phyloP scores from a whole-genome alignment of 2,888 invertebrate genomes.

The Ornithoptera priamus region DNA sequence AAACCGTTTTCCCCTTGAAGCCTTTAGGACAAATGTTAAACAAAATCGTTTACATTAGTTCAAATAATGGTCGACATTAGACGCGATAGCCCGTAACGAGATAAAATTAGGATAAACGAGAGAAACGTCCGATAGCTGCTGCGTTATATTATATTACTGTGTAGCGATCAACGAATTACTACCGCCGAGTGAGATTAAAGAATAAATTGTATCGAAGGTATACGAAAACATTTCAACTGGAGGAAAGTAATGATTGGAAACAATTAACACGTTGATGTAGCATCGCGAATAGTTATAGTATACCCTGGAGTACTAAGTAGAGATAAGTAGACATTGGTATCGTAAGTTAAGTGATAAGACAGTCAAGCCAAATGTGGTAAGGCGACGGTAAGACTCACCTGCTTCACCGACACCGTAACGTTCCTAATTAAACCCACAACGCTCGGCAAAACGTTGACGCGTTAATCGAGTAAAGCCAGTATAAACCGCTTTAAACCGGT shows the following conservation, averaged over 20 bases:
- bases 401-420: constrained; percentile 19
- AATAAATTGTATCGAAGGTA: no score
- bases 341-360: neutral
- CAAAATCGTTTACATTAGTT: constrained; percentile 64
- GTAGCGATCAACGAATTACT: neutral
- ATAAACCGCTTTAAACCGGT: constrained; percentile 71
- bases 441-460: constrained; percentile 55
- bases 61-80: constrained; percentile 60
- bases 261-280: no score
- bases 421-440: constrained; percentile 58
- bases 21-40: constrained; percentile 45
- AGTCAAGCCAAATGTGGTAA: neutral
- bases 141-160: constrained; percentile 5
- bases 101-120: constrained; percentile 43
- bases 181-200: neutral
- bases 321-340: neutral
- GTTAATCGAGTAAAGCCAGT: constrained; percentile 76
- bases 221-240: no score
- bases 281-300: no score
- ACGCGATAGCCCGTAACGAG: constrained; percentile 47
- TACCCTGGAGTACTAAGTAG: neutral
- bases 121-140: constrained; percentile 17
- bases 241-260: no score
- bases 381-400: constrained; percentile 9
- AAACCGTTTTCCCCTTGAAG: constrained; percentile 4